These are phyloP conservation scores for Diaprepes abbreviatus DNA, from an alignment of 2,888 invertebrate species.

Conservation along the genomic window DNA sequence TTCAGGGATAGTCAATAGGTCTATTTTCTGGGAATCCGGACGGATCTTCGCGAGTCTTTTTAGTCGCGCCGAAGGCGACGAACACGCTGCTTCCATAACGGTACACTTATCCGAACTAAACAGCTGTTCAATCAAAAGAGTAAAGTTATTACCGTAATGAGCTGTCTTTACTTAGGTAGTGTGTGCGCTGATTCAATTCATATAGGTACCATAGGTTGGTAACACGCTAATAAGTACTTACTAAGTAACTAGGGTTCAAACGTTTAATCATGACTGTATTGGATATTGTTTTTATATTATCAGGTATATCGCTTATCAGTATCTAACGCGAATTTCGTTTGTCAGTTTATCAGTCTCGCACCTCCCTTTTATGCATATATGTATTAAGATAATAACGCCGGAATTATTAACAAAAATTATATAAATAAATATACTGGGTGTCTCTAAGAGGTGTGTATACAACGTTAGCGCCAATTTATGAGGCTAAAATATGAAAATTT, in stretches of 20 bases:
- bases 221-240: neutral
- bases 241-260: neutral
- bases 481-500: no score
- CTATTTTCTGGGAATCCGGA: constrained; percentile 63
- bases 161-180: neutral
- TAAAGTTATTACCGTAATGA: neutral
- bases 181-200: neutral
- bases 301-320: constrained; percentile 3
- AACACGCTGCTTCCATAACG: constrained; percentile 26
- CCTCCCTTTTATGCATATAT: no score
- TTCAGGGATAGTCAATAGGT: constrained; percentile 62
- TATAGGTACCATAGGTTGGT: neutral
- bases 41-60: constrained; percentile 44
- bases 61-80: constrained; percentile 27
- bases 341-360: neutral
- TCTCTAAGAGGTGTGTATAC: no score
- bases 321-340: neutral
- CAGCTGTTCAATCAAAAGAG: neutral
- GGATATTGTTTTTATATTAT: constrained; percentile 1
- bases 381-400: no score
- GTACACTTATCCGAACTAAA: constrained; percentile 11
- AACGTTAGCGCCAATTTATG: no score
- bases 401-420: no score
- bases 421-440: no score
- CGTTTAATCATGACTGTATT: neutral